Evolutionary conservation across 2,113 vertebrate species (phyloP).

Genomic region (Ramphastos sulfuratus): DNA sequence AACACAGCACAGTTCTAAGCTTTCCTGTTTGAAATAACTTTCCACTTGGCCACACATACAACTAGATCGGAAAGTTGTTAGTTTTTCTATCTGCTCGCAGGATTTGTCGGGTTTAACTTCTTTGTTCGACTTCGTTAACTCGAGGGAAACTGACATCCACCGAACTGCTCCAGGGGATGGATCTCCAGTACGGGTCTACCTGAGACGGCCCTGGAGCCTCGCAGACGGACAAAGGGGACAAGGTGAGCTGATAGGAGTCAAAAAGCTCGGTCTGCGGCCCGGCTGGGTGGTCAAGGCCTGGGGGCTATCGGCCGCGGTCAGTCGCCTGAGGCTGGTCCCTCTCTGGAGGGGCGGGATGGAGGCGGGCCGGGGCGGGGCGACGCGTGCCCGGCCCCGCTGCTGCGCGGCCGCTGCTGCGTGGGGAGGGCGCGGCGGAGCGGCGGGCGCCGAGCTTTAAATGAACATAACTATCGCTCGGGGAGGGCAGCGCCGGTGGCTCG

Average conservation of each 20-base stretch:
- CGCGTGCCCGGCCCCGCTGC: neutral
- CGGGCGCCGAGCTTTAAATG: conserved; percentile 61
- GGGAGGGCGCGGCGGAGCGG: conserved; percentile 20
- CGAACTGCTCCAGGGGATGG: fast-evolving
- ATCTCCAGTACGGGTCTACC: fast-evolving
- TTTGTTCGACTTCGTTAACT: neutral
- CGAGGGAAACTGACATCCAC: neutral
- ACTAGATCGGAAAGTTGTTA: fast-evolving
- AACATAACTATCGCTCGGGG: conserved; percentile 23
- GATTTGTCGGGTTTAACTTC: fast-evolving
- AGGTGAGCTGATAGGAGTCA: fast-evolving
- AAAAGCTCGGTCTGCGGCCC: no score
- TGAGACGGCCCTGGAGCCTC: fast-evolving
- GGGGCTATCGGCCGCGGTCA: neutral
- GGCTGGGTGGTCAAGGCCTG: no score
- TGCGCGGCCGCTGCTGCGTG: neutral
- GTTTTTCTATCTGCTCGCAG: neutral
- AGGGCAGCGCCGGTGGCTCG: conserved; percentile 26
- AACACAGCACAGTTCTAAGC: neutral
- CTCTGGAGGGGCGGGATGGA: neutral
- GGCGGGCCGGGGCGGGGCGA: neutral
- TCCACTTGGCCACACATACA: fast-evolving
- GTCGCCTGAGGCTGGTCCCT: neutral
- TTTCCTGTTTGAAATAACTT: neutral
- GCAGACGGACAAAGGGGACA: fast-evolving